phyloP scores from a whole-genome alignment of 2,888 invertebrate species.

The Heliconius aoede region DNA sequence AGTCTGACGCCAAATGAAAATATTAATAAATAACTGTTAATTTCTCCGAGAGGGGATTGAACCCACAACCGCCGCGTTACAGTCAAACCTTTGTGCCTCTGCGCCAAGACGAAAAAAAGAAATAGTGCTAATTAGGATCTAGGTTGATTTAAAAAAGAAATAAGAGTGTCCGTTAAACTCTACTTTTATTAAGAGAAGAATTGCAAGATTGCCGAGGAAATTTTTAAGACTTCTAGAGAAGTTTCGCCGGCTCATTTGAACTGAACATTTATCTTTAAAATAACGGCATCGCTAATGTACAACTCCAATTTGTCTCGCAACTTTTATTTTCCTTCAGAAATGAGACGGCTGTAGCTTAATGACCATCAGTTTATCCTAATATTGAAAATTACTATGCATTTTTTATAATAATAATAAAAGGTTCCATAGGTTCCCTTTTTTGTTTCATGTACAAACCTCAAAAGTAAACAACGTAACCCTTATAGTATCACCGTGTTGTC shows the following conservation, averaged over 20 bases:
- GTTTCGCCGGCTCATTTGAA: constrained; percentile 30
- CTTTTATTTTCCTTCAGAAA: constrained; percentile 14
- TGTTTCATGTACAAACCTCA: no score
- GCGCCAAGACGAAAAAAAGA: neutral
- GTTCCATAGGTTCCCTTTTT: no score
- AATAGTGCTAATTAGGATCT: neutral
- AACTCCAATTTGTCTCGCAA: constrained; percentile 30
- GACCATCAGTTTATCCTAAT: neutral
- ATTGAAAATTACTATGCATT: neutral
- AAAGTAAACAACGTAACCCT: no score
- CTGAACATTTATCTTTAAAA: constrained; percentile 40
- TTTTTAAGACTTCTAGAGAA: constrained; percentile 35
- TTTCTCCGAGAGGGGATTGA: no score
- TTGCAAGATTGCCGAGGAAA: constrained; percentile 29
- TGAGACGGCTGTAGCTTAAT: constrained; percentile 13
- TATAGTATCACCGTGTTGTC: no score
- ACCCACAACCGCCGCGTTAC: no score
- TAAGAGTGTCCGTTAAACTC: neutral
- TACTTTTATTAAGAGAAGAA: constrained; percentile 23
- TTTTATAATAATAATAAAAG: no score
- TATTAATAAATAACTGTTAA: no score
- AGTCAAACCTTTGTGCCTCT: no score
- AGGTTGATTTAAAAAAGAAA: constrained; percentile 4
- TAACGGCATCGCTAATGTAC: constrained; percentile 36
- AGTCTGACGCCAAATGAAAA: no score